Evolutionary conservation across 1,140 invertebrate species (phyloP), one percentile per base, ranked within the genome.

Genomic region (Magallana angulata): DNA sequence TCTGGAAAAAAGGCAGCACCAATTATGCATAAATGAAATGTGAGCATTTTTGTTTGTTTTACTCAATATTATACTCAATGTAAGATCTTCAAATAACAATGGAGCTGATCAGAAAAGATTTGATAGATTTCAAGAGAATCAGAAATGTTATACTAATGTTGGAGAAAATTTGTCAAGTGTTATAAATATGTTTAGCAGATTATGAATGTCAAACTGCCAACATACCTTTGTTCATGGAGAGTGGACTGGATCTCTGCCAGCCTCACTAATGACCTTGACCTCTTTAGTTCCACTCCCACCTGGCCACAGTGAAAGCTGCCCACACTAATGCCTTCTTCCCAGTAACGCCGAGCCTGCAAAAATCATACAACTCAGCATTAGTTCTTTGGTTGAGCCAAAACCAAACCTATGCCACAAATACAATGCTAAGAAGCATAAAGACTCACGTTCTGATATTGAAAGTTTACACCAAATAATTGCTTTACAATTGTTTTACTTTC

Each of bases 171-270:
- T 48, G 36, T 48, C 36, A 48, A 48, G 5, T 5, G 5, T 48
- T 48, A 48, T 48, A 48, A 48, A 48, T 48, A 4, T 48, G 36
- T 48, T 48, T 48, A 48, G 36, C 36, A 48, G 36, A 48, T 48
- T 2, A 48, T 48, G 36, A 48, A 48, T 48, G 36, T 48, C 36
- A 48, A 48, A 48, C 36, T 48, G 36, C 36, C 36, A 57, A 7
- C 88, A 59, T 94, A 98, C 98, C 98, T 98, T 96, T 99, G 98
- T 96, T 99, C 98, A 96, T 99, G 98, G 94, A 99, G 96, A 89
- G 98, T 99, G 87, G 98, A 98, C 96, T 98, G 98, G 95, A 99
- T 99, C 96, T 99, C 98, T 58, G 98, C 98, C 92, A 98, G 96
- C 92, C 98, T 96, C 90, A 99, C 98, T 93, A 98, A 96, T 90